These are phyloP conservation scores for Motacilla tschutschensis DNA, from an alignment of 2,113 vertebrate species.

Conservation along the genomic window DNA sequence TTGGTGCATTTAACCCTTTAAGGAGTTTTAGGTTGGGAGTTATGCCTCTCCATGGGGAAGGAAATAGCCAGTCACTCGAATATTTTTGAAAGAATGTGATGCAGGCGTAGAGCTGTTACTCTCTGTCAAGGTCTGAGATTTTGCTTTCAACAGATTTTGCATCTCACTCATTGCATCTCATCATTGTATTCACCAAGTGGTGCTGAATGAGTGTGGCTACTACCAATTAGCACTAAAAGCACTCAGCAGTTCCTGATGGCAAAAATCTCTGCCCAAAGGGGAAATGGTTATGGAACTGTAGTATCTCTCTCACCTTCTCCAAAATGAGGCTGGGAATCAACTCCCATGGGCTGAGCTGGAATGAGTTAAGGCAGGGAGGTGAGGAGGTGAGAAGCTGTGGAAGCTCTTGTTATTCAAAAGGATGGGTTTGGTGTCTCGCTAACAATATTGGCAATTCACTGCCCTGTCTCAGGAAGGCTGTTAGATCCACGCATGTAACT, in stretches of 20 bases:
- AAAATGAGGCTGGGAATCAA: background rate
- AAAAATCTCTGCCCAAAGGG: background rate
- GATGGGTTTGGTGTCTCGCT: background rate
- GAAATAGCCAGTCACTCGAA: background rate
- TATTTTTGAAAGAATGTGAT: background rate
- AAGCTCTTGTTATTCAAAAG: background rate
- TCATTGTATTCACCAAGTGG: background rate
- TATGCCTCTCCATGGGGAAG: background rate
- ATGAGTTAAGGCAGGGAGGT: background rate
- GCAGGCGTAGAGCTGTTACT: background rate
- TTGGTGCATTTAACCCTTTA: background rate
- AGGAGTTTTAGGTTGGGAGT: background rate
- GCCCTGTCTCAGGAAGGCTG: background rate
- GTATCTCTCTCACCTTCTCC: fast-evolving
- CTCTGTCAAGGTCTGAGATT: background rate
- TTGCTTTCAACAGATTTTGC: background rate
- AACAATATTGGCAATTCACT: background rate
- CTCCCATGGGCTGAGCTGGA: background rate
- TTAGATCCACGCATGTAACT: background rate
- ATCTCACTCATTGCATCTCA: too few species aligned
- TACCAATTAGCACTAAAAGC: background rate
- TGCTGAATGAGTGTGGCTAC: background rate
- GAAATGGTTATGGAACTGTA: background rate
- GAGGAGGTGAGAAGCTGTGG: background rate
- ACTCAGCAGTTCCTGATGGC: background rate